phyloP scores from a whole-genome alignment of 2,888 invertebrate genomes.

The Priapulus caudatus region DNA sequence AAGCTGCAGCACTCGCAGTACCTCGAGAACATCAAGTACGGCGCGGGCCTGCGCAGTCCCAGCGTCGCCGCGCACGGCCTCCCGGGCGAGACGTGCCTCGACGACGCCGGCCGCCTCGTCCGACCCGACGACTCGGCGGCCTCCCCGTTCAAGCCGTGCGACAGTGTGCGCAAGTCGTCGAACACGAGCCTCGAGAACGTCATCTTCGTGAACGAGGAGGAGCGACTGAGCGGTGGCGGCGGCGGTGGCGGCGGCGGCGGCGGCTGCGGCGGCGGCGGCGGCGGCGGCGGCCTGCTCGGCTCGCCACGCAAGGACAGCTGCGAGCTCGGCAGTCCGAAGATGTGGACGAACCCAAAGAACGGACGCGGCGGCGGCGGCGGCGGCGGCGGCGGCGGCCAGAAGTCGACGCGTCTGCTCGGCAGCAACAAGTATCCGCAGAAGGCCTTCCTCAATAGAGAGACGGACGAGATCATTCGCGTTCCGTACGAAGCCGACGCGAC shows the following conservation, averaged over 20 bases:
- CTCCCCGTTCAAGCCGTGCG: not conserved
- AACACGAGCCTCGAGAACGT: not conserved
- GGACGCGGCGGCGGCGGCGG: too few species aligned
- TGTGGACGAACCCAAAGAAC: not conserved
- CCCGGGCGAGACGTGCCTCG: too few species aligned
- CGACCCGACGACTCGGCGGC: not conserved
- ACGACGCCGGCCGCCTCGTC: not conserved
- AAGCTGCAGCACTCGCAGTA: not conserved
- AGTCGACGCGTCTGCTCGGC: too few species aligned
- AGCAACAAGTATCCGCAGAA: not conserved
- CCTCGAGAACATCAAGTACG: slow-evolving; percentile 1
- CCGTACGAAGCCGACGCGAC: too few species aligned
- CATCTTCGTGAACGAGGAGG: not conserved
- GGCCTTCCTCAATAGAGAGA: not conserved
- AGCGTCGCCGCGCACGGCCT: too few species aligned
- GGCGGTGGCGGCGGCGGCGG: too few species aligned
- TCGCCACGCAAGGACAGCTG: too few species aligned
- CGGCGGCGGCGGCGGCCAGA: too few species aligned
- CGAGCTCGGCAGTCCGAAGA: not conserved
- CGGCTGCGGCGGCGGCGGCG: not conserved
- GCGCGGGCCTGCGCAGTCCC: not conserved
- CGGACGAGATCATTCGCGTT: not conserved
- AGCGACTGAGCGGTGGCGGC: not conserved
- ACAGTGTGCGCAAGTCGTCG: not conserved
- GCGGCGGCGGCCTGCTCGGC: not conserved